These are phyloP conservation scores for Mastomys coucha DNA, from an alignment of 2,113 vertebrate species.

Conservation along the genomic window DNA sequence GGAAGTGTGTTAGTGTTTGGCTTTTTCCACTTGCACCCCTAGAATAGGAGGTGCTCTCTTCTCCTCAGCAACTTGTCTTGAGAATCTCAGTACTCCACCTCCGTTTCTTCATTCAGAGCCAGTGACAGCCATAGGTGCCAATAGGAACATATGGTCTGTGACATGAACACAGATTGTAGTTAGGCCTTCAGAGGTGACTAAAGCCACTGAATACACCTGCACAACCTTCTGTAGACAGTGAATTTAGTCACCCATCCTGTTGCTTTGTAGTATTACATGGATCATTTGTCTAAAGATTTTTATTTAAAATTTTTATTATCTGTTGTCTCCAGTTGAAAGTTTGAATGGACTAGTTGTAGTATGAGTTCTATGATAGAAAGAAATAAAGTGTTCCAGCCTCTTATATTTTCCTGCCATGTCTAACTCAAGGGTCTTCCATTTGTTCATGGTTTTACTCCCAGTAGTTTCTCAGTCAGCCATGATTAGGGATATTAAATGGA, in stretches of 20 bases:
- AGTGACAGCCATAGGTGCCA: neutral
- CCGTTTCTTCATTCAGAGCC: neutral
- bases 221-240: neutral
- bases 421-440: neutral
- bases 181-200: neutral
- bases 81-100: neutral
- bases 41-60: neutral
- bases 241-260: neutral
- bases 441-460: neutral
- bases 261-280: neutral
- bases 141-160: neutral
- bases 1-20: neutral
- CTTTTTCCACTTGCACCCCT: neutral
- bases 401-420: neutral
- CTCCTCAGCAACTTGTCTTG: neutral
- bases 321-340: neutral
- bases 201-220: neutral
- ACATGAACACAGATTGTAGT: neutral
- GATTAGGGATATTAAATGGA: neutral
- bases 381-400: neutral
- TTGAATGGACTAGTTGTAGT: neutral
- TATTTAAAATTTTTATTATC: neutral
- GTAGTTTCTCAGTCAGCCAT: neutral
- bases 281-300: neutral
- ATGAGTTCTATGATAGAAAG: constrained; percentile 11